A percentile compares a stretch with the other conserved stretches of the same genome.
These are phyloP conservation scores for Megaustenia siamemsis DNA, from an alignment of 2,888 invertebrate genomes.

Conservation along the genomic window DNA sequence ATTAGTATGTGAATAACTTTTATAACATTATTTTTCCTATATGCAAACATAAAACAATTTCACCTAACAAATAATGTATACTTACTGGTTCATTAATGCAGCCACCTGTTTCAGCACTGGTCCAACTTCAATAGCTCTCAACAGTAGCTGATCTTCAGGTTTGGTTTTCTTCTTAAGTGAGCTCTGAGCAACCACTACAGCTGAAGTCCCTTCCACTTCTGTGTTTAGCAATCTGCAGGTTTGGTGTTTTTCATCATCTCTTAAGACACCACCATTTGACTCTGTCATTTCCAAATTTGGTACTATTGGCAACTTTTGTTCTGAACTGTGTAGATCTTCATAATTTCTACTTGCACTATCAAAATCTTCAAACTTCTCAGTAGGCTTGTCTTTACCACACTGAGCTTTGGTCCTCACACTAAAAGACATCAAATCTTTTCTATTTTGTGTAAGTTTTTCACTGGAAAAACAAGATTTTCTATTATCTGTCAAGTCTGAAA, in stretches of 20 bases:
- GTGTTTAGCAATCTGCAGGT: neutral
- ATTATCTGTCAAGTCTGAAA: neutral
- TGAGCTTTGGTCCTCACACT: neutral
- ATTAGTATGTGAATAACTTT: neutral
- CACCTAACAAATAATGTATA: neutral
- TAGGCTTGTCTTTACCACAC: neutral
- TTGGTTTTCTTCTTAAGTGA: neutral
- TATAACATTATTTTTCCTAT: neutral
- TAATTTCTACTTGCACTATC: neutral
- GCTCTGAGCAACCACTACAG: neutral
- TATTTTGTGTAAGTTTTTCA: neutral
- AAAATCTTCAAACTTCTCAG: conserved; percentile 14
- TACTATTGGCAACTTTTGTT: conserved; percentile 17
- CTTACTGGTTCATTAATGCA: conserved; percentile 43
- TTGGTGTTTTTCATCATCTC: neutral
- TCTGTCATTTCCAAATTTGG: neutral
- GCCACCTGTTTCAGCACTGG: conserved; percentile 43
- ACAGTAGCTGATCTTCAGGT: conserved; percentile 16
- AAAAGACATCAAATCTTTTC: neutral
- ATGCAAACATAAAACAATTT: too few species aligned
- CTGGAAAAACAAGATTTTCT: neutral
- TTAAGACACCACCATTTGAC: neutral
- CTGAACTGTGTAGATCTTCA: conserved; percentile 11
- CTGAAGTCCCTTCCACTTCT: neutral
- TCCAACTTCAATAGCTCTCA: conserved; percentile 43